Evolutionary conservation across 2,797 vertebrate species (phyloP).

Genomic region (Sebastes glaucus): DNA sequence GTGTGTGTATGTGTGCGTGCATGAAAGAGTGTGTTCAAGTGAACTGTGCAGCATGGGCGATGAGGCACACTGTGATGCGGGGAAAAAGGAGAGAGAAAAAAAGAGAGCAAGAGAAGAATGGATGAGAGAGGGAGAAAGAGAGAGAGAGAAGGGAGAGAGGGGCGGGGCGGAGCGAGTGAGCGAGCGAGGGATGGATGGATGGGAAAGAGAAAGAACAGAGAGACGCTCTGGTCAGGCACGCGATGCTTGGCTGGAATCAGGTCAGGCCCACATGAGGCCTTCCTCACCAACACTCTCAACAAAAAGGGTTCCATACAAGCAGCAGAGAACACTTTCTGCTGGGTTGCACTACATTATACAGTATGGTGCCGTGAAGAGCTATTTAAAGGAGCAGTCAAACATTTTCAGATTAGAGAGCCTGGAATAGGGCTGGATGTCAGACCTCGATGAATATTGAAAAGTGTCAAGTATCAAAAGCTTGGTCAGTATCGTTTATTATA

Average conservation of each 20-base stretch:
- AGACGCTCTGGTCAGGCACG: slow-evolving; percentile 71
- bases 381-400: slow-evolving; percentile 11
- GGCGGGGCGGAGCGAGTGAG: neutral
- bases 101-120: slow-evolving; percentile 45
- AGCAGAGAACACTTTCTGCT: slow-evolving; percentile 27
- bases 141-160: neutral
- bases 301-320: slow-evolving; percentile 32
- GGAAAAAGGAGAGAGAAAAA: slow-evolving; percentile 16
- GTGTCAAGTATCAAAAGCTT: neutral
- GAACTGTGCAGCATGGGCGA: slow-evolving; percentile 54
- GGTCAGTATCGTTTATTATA: too few species aligned
- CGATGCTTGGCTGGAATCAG: slow-evolving; percentile 79
- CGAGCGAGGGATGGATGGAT: slow-evolving; percentile 6
- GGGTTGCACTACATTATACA: neutral
- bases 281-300: slow-evolving; percentile 42
- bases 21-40: slow-evolving; percentile 17
- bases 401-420: neutral
- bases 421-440: neutral
- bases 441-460: neutral
- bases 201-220: slow-evolving; percentile 55
- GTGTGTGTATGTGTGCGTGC: neutral
- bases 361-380: neutral
- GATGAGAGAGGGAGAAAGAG: slow-evolving; percentile 9
- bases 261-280: slow-evolving; percentile 77
- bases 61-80: slow-evolving; percentile 69